A percentile compares a stretch with the other conserved stretches of the same genome.
Conservation (phyloP, 2,888 invertebrate genomes). For the Meteorus colon region DNA sequence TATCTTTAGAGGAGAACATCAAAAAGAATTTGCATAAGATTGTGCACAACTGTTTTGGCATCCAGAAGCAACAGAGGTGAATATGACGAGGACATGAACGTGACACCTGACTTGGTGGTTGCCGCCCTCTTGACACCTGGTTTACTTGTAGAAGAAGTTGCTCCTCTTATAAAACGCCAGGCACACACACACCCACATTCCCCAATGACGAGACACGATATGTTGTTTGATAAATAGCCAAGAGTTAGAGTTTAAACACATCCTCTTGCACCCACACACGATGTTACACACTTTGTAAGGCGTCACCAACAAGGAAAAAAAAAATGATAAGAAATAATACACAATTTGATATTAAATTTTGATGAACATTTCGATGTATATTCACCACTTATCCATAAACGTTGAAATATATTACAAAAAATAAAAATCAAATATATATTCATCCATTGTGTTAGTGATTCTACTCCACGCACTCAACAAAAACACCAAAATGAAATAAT, state of each 20-base stretch:
- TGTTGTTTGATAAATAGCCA: slow-evolving; percentile 57
- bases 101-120: slow-evolving; percentile 58
- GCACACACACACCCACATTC: slow-evolving; percentile 69
- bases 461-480: neutral
- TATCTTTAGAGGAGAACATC: no score
- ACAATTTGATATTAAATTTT: neutral
- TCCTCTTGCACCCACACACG: neutral
- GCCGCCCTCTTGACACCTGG: slow-evolving; percentile 69
- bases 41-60: neutral
- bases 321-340: neutral
- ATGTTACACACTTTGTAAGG: neutral
- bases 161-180: slow-evolving; percentile 52
- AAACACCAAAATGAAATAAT: neutral
- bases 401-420: neutral
- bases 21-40: no score
- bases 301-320: neutral
- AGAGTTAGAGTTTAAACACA: slow-evolving; percentile 14
- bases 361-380: neutral
- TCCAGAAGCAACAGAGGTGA: slow-evolving; percentile 17
- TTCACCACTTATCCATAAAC: neutral
- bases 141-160: slow-evolving; percentile 33
- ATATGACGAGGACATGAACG: slow-evolving; percentile 41
- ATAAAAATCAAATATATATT: neutral
- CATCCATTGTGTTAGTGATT: slow-evolving; percentile 13
- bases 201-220: slow-evolving; percentile 70